phyloP scores from a whole-genome alignment of 2,888 invertebrate genomes.

The Cephus rjabovi region DNA sequence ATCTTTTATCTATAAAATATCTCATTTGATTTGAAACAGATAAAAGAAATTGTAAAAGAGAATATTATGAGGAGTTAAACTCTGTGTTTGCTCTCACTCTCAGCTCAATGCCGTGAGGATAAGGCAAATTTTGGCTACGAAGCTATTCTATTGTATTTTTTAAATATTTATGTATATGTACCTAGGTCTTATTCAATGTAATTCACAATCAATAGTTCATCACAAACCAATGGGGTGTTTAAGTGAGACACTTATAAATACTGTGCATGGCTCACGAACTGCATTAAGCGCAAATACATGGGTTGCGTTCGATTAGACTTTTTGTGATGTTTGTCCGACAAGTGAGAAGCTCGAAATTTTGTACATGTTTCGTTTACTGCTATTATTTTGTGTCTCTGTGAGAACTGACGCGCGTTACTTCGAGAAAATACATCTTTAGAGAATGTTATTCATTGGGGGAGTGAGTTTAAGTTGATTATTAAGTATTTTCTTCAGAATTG shows the following conservation, averaged over 20 bases:
- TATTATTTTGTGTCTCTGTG: not conserved
- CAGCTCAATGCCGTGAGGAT: constrained; percentile 34
- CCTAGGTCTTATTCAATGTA: constrained; percentile 15
- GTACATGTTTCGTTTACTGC: not conserved
- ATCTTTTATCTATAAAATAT: not conserved
- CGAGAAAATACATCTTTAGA: not conserved
- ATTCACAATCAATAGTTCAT: constrained; percentile 45
- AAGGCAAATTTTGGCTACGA: constrained; percentile 45
- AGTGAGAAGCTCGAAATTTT: not conserved
- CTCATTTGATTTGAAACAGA: not conserved
- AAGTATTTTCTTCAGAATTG: not conserved
- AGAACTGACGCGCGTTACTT: not conserved
- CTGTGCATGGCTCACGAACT: constrained; percentile 40
- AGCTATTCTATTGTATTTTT: constrained; percentile 22
- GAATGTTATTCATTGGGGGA: not conserved
- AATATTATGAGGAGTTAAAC: not conserved
- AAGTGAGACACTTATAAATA: constrained; percentile 49
- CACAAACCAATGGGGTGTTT: constrained; percentile 52
- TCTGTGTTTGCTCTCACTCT: not conserved
- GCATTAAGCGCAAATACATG: constrained; percentile 11
- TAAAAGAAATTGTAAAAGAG: not conserved
- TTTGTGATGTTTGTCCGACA: not conserved
- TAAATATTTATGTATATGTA: constrained; percentile 12
- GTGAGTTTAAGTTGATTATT: no score
- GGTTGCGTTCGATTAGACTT: not conserved